Conservation (phyloP, 2,888 invertebrate genomes). For the Pantelozetes paolii region DNA sequence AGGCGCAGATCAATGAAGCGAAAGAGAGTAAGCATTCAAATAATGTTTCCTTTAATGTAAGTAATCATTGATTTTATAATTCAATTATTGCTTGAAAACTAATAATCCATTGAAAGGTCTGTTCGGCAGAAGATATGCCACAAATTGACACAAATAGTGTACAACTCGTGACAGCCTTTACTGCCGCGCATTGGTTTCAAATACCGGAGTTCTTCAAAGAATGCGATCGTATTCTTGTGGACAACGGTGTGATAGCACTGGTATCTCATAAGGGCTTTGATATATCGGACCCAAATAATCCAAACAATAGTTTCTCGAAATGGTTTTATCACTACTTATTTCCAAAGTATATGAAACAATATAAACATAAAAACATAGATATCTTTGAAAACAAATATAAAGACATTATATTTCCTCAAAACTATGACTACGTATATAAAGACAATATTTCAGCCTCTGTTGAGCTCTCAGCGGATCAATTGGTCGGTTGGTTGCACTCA, state of each 20-base stretch:
- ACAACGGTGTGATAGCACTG: constrained; percentile 54
- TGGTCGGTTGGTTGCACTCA: too few relatives aligned
- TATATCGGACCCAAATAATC: too few relatives aligned
- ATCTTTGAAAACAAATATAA: too few relatives aligned
- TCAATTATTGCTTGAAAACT: neutral
- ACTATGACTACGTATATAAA: too few relatives aligned
- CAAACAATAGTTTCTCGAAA: neutral
- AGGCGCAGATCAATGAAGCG: constrained; percentile 54
- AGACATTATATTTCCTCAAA: too few relatives aligned
- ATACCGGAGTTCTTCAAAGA: constrained; percentile 54
- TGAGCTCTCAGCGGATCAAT: too few relatives aligned
- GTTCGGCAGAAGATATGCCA: constrained; percentile 53
- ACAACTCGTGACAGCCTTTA: constrained; percentile 54
- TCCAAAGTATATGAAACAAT: too few relatives aligned
- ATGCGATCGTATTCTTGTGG: constrained; percentile 53
- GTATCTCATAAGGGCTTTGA: neutral
- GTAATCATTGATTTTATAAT: neutral
- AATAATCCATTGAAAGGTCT: constrained; percentile 49
- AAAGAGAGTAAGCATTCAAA: constrained; percentile 48
- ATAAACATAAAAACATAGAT: too few relatives aligned
- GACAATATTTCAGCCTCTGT: too few relatives aligned
- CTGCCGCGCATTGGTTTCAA: constrained; percentile 56
- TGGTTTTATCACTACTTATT: too few relatives aligned
- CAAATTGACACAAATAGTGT: constrained; percentile 49
- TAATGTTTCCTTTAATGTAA: constrained; percentile 47